Base-by-base conservation (phyloP, 2,113 vertebrate species). In the Polyodon spathula region DNA sequence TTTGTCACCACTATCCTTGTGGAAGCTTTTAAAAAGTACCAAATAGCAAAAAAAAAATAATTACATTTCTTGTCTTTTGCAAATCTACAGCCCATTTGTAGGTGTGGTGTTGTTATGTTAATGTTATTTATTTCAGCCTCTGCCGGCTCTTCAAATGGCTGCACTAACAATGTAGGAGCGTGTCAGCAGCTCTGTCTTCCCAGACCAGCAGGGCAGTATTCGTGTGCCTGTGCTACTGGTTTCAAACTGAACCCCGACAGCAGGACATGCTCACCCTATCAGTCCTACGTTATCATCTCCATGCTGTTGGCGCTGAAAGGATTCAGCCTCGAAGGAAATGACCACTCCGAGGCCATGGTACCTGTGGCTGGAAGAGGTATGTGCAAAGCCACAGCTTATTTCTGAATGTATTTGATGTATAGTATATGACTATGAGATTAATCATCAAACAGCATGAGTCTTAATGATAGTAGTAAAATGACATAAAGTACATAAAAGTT, bases 261-360 rank as follows among this genome's bases (percentile, higher is more conserved):
- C 71, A 85, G 72, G 68, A 94, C 92, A 54, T 99, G 96, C 66
- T 82, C 89, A 16, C 84, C 87, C 0, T 94, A 93, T 62, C 80
- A 77, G 66, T 97, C 96, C 56, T 98, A 91, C 67, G 85, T 95
- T 4, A 64, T 98, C 66, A 91, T 99, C 76, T 97, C 94, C 12
- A 93, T 90, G 80, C 78, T 98, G 58, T 86, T 87, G 66, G 83
- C 86, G 59, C 89, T 99, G 69, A 94, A 94, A 76, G 96, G 95
- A 67, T 95, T 95, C 81, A 97, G 87, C 78, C 80, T 99, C 68
- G 91, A 97, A 62, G 74, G 84, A n/a, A 81, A 74, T 10, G 96
- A 99, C 74, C 95, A 98, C 66, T 91, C 94, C 9, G 94, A 99
- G 79, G 92, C 96, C 44, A 97, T 99, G 93, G 89, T 97, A 41